These are phyloP conservation scores for Ornithoptera alexandrae DNA, from an alignment of 2,888 invertebrate species.

Conservation along the genomic window DNA sequence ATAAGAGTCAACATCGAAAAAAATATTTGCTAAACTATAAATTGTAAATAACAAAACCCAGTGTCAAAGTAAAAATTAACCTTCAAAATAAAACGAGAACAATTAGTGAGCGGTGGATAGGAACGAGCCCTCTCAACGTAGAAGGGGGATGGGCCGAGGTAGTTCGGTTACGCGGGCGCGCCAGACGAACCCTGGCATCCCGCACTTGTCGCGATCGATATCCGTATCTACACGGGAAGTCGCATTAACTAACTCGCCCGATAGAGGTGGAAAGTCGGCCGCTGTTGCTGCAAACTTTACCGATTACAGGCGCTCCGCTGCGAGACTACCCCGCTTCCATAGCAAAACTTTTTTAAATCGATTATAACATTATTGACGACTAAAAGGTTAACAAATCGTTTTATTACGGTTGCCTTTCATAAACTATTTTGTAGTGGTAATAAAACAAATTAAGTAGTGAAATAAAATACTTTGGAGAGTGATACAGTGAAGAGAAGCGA, in stretches of 20 bases:
- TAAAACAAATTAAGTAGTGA: constrained; percentile 35
- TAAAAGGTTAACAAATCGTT: constrained; percentile 26
- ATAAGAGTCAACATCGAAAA: not conserved
- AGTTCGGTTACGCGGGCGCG: constrained; percentile 58
- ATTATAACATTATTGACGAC: constrained; percentile 29
- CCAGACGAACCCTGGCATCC: constrained; percentile 75
- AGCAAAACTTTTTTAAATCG: constrained; percentile 52
- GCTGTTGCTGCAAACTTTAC: constrained; percentile 74
- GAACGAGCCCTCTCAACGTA: constrained; percentile 60
- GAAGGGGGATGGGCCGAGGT: constrained; percentile 46
- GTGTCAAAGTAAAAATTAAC: constrained; percentile 71
- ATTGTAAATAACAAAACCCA: constrained; percentile 15
- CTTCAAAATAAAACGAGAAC: constrained; percentile 78
- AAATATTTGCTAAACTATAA: not conserved
- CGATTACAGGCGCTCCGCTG: constrained; percentile 60
- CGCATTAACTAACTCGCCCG: constrained; percentile 70
- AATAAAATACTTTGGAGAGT: constrained; percentile 35
- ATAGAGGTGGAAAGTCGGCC: constrained; percentile 72
- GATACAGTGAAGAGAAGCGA: too few species aligned
- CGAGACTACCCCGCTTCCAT: constrained; percentile 53
- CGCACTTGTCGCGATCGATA: constrained; percentile 75
- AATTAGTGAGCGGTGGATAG: constrained; percentile 69
- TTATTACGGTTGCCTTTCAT: constrained; percentile 23
- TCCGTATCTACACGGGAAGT: constrained; percentile 69
- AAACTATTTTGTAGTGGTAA: constrained; percentile 15